These are phyloP conservation scores for Drosophila multiciliata DNA, from an alignment of 2,888 invertebrate species.

Conservation along the genomic window DNA sequence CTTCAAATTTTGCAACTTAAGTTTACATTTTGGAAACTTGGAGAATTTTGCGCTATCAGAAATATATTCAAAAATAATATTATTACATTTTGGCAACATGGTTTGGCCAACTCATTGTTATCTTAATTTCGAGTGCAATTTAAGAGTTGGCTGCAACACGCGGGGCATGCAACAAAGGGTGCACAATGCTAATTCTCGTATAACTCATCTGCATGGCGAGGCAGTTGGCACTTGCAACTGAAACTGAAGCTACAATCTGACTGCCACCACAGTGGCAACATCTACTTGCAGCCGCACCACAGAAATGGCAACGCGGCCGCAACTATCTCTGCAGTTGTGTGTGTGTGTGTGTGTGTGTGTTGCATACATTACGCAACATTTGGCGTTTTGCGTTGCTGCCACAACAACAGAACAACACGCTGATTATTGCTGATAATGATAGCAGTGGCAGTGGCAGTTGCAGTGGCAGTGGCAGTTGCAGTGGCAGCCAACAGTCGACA, in stretches of 20 bases:
- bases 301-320: constrained; percentile 36
- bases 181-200: constrained; percentile 24
- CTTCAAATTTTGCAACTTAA: background rate
- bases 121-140: background rate
- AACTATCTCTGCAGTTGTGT: constrained; percentile 64
- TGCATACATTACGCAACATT: constrained; percentile 73
- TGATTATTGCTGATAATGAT: constrained; percentile 79
- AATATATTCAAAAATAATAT: background rate
- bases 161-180: background rate
- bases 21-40: background rate
- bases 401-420: constrained; percentile 64
- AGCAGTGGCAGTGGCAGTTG: constrained; percentile 29
- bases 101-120: background rate
- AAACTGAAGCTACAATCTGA: constrained; percentile 12
- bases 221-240: constrained; percentile 2
- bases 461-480: too few species aligned
- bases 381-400: constrained; percentile 57
- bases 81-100: background rate
- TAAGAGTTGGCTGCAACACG: background rate
- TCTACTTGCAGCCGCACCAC: constrained; percentile 4
- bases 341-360: constrained; percentile 5
- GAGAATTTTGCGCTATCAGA: background rate
- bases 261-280: constrained; percentile 1
- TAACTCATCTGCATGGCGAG: constrained; percentile 19
- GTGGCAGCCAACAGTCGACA: too few species aligned